Evolutionary conservation across 1,140 invertebrate species (phyloP).

Genomic region (Brachionus paranguensis): DNA sequence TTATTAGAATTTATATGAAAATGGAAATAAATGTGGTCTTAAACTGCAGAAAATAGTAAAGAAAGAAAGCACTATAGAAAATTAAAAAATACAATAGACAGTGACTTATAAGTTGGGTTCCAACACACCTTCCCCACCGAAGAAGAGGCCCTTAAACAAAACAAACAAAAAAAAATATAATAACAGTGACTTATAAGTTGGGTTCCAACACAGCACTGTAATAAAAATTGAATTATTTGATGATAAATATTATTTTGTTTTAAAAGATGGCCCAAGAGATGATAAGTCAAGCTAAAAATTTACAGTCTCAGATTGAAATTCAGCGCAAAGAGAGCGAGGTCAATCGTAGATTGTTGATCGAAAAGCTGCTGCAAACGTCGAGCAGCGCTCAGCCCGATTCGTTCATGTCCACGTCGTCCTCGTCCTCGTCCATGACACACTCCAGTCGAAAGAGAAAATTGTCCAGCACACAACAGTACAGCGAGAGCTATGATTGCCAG

Average conservation of each 20-base stretch:
- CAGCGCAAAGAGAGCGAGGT: background rate
- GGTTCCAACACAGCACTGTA: no score
- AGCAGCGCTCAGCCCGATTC: background rate
- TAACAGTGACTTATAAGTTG: no score
- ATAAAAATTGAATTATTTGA: background rate
- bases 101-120: no score
- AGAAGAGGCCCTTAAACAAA: no score
- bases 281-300: conserved; percentile 1
- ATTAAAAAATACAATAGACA: no score
- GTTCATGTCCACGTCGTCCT: background rate
- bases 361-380: background rate
- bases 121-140: no score
- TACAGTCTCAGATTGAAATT: conserved; percentile 19
- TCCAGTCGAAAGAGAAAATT: background rate
- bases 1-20: no score
- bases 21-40: no score
- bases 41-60: no score
- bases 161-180: no score
- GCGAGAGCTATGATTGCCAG: background rate
- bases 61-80: no score
- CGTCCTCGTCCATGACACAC: background rate
- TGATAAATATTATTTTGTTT: no score
- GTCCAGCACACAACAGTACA: background rate
- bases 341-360: background rate
- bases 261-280: background rate